Conservation (phyloP, 2,797 vertebrate species). For the Leontocebus nigricollis region DNA sequence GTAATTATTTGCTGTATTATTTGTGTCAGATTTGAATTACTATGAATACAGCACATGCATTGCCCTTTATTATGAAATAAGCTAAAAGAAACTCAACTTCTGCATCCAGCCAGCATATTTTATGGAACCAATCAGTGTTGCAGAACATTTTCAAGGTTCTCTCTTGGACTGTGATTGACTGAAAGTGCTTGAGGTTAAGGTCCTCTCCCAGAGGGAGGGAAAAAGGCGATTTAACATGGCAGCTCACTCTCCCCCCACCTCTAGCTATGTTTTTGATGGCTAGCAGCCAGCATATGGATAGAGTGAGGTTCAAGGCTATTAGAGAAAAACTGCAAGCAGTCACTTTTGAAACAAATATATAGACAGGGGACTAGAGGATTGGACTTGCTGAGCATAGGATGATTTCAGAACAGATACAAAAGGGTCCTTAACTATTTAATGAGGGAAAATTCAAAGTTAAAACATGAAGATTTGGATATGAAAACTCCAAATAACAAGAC, state of each 20-base stretch:
- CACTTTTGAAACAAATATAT: conserved; percentile 53
- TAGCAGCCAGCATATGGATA: conserved; percentile 48
- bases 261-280: conserved; percentile 73
- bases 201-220: conserved; percentile 69
- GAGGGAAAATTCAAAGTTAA: conserved; percentile 16
- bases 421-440: neutral
- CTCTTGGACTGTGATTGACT: conserved; percentile 78
- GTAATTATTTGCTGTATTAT: conserved; percentile 87
- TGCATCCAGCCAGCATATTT: conserved; percentile 80
- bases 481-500: conserved; percentile 42
- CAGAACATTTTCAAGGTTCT: conserved; percentile 79
- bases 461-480: neutral
- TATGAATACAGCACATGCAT: conserved; percentile 80
- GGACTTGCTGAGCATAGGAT: neutral
- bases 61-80: conserved; percentile 86
- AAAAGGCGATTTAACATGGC: conserved; percentile 62
- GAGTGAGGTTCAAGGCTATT: conserved; percentile 51
- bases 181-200: conserved; percentile 79
- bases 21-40: conserved; percentile 87
- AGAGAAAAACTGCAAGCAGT: conserved; percentile 66
- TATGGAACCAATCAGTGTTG: conserved; percentile 78
- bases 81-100: conserved; percentile 78
- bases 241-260: conserved; percentile 47
- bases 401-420: neutral
- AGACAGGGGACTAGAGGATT: neutral